Conservation (phyloP, 2,888 invertebrate species). For the Lasioglossum leucozonium region DNA sequence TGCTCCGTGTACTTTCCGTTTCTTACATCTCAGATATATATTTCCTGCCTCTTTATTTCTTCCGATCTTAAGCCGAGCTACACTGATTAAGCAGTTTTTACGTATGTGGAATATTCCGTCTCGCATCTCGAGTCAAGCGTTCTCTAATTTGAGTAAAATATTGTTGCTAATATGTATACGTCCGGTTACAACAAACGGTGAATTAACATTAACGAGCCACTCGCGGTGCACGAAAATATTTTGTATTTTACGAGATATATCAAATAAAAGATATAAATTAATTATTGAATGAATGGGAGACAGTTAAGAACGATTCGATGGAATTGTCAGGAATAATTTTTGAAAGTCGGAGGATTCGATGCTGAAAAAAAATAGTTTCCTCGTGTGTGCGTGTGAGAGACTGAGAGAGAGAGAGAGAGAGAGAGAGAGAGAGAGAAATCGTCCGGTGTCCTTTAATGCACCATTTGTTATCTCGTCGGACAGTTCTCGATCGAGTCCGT, state of each 20-base stretch:
- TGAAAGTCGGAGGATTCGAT: no score
- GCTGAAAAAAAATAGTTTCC: neutral
- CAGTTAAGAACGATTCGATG: no score
- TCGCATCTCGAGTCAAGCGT: neutral
- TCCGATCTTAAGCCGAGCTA: neutral
- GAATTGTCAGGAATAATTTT: neutral
- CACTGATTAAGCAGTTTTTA: neutral
- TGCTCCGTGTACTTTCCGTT: neutral
- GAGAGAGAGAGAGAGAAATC: no score
- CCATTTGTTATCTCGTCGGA: neutral
- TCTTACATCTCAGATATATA: neutral
- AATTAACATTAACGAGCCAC: neutral
- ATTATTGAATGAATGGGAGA: no score
- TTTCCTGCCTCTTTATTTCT: neutral
- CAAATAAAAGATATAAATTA: no score
- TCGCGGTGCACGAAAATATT: neutral
- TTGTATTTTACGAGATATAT: neutral
- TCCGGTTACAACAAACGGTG: neutral
- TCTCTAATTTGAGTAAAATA: neutral
- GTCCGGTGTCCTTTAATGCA: neutral
- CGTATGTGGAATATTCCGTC: neutral
- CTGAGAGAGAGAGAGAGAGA: no score
- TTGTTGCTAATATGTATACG: neutral
- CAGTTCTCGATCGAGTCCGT: conserved; percentile 35
- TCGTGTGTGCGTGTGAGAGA: no score